These are phyloP conservation scores for Epiblema foenella DNA, from an alignment of 2,888 invertebrate species.

Conservation along the genomic window DNA sequence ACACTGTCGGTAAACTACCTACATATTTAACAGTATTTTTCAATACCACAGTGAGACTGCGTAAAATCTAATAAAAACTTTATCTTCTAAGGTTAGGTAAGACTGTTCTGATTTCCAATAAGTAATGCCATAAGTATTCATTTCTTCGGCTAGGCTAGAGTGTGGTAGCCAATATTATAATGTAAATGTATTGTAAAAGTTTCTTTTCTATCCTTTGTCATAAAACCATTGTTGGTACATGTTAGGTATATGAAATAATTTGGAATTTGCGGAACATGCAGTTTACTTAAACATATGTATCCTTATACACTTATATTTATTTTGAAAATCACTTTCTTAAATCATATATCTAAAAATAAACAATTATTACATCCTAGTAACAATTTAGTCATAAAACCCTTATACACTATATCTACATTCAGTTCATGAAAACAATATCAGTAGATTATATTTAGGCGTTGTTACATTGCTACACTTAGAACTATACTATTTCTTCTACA, in stretches of 20 bases:
- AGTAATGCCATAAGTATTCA: slow-evolving; percentile 48
- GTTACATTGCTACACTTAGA: too few relatives aligned
- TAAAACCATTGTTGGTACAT: background rate
- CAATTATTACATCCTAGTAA: too few relatives aligned
- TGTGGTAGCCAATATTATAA: slow-evolving; percentile 64
- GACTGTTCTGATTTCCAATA: slow-evolving; percentile 39
- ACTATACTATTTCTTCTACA: too few relatives aligned
- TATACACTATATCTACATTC: too few relatives aligned
- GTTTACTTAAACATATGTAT: too few relatives aligned
- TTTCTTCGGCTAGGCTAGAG: slow-evolving; percentile 52
- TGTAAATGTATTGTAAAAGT: slow-evolving; percentile 62
- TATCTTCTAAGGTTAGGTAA: slow-evolving; percentile 11
- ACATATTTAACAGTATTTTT: slow-evolving; percentile 23
- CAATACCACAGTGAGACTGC: slow-evolving; percentile 27
- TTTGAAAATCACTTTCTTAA: too few relatives aligned
- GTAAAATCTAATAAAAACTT: slow-evolving; percentile 42
- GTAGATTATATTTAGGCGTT: too few relatives aligned
- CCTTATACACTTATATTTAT: too few relatives aligned
- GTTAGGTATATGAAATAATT: background rate
- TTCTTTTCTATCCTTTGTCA: slow-evolving; percentile 45
- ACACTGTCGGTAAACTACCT: background rate
- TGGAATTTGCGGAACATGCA: background rate
- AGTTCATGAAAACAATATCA: too few relatives aligned
- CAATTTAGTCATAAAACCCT: too few relatives aligned
- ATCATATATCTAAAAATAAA: too few relatives aligned